Conservation (phyloP, 2,888 invertebrate species). For the Elmis aenea region DNA sequence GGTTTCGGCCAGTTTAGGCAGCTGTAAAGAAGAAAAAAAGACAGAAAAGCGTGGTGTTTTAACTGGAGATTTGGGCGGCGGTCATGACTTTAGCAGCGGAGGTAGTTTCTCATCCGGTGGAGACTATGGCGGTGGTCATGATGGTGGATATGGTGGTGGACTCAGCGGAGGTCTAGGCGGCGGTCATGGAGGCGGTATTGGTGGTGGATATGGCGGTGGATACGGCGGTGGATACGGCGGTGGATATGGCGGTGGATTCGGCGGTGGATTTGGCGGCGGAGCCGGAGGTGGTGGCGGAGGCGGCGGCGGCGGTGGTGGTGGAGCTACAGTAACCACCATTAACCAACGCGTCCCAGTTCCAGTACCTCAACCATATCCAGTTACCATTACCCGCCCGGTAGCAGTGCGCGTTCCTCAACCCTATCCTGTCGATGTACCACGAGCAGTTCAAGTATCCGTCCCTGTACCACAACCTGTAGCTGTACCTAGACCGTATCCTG, state of each 20-base stretch:
- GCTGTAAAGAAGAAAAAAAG: slow-evolving; percentile 4
- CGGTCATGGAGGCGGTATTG: slow-evolving; percentile 8
- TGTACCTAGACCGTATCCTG: not conserved
- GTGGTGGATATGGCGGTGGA: slow-evolving; percentile 6
- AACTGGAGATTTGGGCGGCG: slow-evolving; percentile 5
- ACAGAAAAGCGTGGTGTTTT: slow-evolving; percentile 5
- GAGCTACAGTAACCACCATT: slow-evolving; percentile 39
- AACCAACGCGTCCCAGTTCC: slow-evolving; percentile 22
- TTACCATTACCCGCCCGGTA: slow-evolving; percentile 15
- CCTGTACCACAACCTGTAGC: not conserved
- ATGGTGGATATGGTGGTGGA: not conserved
- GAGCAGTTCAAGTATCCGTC: not conserved
- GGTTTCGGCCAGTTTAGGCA: too few species aligned
- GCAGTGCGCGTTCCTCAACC: slow-evolving; percentile 3
- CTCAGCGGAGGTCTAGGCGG: slow-evolving; percentile 1
- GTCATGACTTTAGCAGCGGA: slow-evolving; percentile 6
- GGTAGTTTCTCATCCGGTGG: slow-evolving; percentile 5
- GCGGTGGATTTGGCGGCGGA: slow-evolving; percentile 9
- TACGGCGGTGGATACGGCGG: slow-evolving; percentile 12
- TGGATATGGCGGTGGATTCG: slow-evolving; percentile 8
- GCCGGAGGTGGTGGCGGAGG: slow-evolving; percentile 16
- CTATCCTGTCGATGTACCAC: slow-evolving; percentile 2
- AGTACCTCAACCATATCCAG: slow-evolving; percentile 5
- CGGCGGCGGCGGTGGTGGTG: slow-evolving; percentile 28
- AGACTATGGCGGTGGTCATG: slow-evolving; percentile 3